Evolutionary conservation across 2,888 invertebrate genomes (phyloP), one percentile per base, ranked within the genome.

Genomic region (Drosophila mayaguana): DNA sequence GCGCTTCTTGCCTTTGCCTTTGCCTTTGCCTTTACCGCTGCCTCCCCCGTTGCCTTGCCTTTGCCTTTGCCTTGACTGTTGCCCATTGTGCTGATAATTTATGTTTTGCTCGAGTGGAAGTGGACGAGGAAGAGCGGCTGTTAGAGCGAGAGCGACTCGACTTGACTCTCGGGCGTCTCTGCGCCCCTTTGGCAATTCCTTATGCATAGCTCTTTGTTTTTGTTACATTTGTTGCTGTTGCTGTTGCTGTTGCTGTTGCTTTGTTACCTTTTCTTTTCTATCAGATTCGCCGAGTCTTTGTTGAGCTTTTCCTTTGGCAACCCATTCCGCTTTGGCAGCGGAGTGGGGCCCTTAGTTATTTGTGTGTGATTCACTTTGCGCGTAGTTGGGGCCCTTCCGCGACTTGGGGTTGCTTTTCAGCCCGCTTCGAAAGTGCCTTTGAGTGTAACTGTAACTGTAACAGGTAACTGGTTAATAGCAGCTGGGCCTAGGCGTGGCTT

Each of bases 81-180:
- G 74, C 66, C 81, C 82, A 80, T 84, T 84, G 82, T 84, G 74
- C 64, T 67, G 68, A 82, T 84, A 79, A 82, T 82, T 82, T 84
- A 84, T 81, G 84, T 67, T 69, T 62, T 36, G 64, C 76, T 68
- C 51, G 40, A 64, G 42, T 40, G 38, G 28, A 40, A 28, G 18
- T 42, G 55, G 43, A 2, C 12, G 18, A 12, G 14, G n/a, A 4
- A 11, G 38, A 16, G 22, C 16, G 22, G 5, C 16, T 9, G 34
- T 42, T 5, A 14, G 36, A 32, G 20, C 8, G 63, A 11, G 34
- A 18, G 46, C n/a, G 25, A 28, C 25, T 50, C 48, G 48, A 50
- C 18, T 50, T 50, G 72, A 61, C 67, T 76, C 50, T 64, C 42
- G 56, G 62, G 65, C 71, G 63, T 54, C 68, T 22, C 42, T 60